Conservation (phyloP, 2,113 vertebrate species). For the Nannospalax galili region DNA sequence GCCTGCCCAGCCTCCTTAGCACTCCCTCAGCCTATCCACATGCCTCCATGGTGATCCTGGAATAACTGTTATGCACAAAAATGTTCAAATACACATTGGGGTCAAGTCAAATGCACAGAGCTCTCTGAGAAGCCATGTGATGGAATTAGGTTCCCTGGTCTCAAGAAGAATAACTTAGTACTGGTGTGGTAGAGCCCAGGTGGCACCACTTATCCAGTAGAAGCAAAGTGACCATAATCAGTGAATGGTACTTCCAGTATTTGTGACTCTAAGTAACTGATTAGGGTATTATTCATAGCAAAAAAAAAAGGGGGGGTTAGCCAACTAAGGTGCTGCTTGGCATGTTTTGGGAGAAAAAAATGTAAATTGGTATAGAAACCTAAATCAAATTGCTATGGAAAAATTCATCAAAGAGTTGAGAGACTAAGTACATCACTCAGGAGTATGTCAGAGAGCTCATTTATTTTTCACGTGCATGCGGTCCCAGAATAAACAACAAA, state of each 20-base stretch:
- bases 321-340: neutral
- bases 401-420: too few relatives aligned
- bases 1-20: neutral
- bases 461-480: too few relatives aligned
- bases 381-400: too few relatives aligned
- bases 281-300: neutral
- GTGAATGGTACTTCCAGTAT: neutral
- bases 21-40: rapidly evolving
- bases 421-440: too few relatives aligned
- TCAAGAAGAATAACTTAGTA: neutral
- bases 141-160: neutral
- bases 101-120: neutral
- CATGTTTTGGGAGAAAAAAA: neutral
- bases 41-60: neutral
- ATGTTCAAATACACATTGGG: neutral
- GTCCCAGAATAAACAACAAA: too few relatives aligned
- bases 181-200: neutral
- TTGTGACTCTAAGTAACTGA: neutral
- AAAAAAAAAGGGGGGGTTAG: neutral
- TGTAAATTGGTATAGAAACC: neutral
- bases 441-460: too few relatives aligned
- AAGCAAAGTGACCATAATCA: neutral
- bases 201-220: neutral
- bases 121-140: neutral
- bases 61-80: neutral